Base-by-base conservation (phyloP, 2,113 vertebrate species). In the Heterotilapia buettikoferi region DNA sequence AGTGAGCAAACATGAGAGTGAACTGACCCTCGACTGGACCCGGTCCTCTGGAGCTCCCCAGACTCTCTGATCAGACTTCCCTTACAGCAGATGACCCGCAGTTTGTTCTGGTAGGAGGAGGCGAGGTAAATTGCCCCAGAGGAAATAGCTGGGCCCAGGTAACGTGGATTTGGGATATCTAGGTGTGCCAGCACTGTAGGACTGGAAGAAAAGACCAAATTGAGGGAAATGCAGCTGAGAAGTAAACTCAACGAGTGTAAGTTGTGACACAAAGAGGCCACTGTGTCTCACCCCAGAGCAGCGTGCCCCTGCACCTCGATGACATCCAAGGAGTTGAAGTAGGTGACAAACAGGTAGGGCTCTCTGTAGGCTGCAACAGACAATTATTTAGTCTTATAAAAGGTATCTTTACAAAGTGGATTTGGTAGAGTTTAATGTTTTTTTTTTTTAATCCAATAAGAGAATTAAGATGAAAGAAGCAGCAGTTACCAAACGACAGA, bases 81-180 rank as follows among this genome's bases (percentile, higher is more conserved):
- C 93, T 99, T 99, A 85, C 99, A 99, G 96, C 99, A 99, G 93
- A 99, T 99, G 83, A 99, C 97, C 90, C 99, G 94, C 71, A 99
- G 93, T 84, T 99, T 99, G 95, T 99, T 99, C 95, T 99, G 99
- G 93, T 99, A 99, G 31, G 98, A 98, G 16, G 99, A 99, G n/a
- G 98, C 98, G 95, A 99, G 92, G 93, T 99, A 99, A 88, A 99
- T 98, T 0, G 98, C 99, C 76, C 99, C 98, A 0, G 98, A 98
- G 61, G 99, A 99, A 94, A 99, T 99, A 11, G 98, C 98, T 1
- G 99, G 99, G 66, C 99, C 99, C 33, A 99, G 96, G 92, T 99
- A 99, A 40, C 99, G 98, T 0, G 98, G 99, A 90, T 97, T 99
- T 0, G 99, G 98, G 68, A 99, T 98, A 95, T 99, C 98, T 93